Evolutionary conservation across 1,140 invertebrate genomes (phyloP).

Genomic region (Hermetia illucens): DNA sequence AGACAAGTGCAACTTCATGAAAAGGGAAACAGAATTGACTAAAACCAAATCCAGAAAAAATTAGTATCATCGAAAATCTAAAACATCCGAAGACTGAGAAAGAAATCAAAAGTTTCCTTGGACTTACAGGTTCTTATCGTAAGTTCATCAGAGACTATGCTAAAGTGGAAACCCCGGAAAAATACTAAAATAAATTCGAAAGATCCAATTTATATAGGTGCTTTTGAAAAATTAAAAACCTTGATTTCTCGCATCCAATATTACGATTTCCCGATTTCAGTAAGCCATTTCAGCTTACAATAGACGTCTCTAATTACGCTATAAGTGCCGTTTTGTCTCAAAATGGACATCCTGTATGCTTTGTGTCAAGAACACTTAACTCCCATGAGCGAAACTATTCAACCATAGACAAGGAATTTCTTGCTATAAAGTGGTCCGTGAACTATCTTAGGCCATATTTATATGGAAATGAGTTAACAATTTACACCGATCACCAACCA

Average conservation of each 20-base stretch:
- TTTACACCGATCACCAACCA: conserved; percentile 35
- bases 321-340: conserved; percentile 18
- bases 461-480: conserved; percentile 23
- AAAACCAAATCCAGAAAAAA: conserved; percentile 12
- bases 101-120: conserved; percentile 13
- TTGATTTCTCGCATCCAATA: conserved; percentile 21
- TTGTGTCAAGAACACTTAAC: conserved; percentile 28
- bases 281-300: conserved; percentile 11
- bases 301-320: conserved; percentile 14
- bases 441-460: conserved; percentile 29
- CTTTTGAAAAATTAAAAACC: conserved; percentile 24
- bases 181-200: conserved; percentile 10
- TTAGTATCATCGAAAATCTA: conserved; percentile 9
- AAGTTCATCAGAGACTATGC: conserved; percentile 11
- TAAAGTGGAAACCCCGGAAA: conserved; percentile 8
- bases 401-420: conserved; percentile 31
- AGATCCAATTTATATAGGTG: conserved; percentile 27
- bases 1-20: too few relatives aligned
- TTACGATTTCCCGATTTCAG: conserved; percentile 11
- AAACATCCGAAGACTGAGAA: conserved; percentile 11
- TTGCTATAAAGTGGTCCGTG: conserved; percentile 35
- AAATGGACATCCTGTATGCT: conserved; percentile 17
- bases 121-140: conserved; percentile 20
- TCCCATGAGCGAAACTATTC: conserved; percentile 32
- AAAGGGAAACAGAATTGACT: too few relatives aligned